Base-by-base conservation (phyloP, 2,888 invertebrate genomes). In the Pachymerium ferrugineum region DNA sequence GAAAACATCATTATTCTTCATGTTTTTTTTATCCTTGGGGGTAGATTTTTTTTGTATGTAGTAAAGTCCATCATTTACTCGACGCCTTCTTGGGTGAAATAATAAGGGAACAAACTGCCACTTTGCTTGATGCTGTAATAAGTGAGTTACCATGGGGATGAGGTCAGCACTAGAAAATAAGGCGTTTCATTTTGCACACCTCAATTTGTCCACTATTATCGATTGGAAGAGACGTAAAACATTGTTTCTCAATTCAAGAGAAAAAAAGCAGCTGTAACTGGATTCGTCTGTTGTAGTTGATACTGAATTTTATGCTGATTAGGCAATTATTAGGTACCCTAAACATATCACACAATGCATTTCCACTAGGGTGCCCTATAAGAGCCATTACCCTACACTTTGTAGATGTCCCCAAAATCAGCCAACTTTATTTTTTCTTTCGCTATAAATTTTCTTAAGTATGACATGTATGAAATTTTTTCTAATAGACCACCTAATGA, bases 81-180 rank as follows among this genome's bases (percentile, higher is more conserved):
- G 2, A 12, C 4, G 16, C 14, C 8, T 38, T 16, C 3, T 16
- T 0, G 38, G n/a, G 4, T 16, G 14, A 54, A 54, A 54, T 54
- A 54, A 19, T 54, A 22, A 54, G 47, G 22, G 19, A 3, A n/a
- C 47, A 1, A 54, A 54, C 47, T 54, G 47, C 47, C 47, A 54
- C 47, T 54, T 54, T 54, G 16, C 47, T 54, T 54, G 47, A 54
- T 54, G 47, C 47, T 54, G 47, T 54, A 54, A n/a, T n/a, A n/a
- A n/a, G n/a, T n/a, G n/a, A n/a, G n/a, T n/a, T n/a, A 54, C 47
- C 47, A 54, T 54, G 47, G 47, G 16, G 47, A 54, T 54, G 47
- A 54, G 47, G 47, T 54, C 47, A 54, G 47, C 47, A 54, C 47
- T 54, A 54, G 47, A 54, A 54, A 54, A 54, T 54, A 54, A 54